A percentile compares a stretch with the other conserved stretches of the same genome.
phyloP scores from a whole-genome alignment of 2,797 vertebrate genomes.

The Sciurus carolinensis region DNA sequence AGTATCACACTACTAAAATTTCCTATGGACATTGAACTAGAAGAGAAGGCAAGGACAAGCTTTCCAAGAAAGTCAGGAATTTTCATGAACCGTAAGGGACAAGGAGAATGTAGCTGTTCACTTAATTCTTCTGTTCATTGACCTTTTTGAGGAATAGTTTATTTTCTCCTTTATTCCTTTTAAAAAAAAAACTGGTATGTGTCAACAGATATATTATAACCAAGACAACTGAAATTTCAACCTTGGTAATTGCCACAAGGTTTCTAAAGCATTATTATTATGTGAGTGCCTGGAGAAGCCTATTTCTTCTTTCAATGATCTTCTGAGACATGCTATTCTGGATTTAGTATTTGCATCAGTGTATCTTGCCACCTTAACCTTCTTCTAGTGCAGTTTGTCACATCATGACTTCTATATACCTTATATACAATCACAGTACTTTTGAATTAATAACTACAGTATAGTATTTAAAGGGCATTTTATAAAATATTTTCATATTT shows the following conservation, averaged over 20 bases:
- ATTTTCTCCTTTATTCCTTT: background rate
- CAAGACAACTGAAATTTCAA: background rate
- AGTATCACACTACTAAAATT: background rate
- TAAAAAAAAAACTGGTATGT: background rate
- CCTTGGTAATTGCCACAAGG: background rate
- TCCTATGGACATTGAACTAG: background rate
- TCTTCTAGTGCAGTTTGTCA: background rate
- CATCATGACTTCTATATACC: background rate
- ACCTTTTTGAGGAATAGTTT: background rate
- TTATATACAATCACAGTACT: background rate
- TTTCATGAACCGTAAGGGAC: background rate
- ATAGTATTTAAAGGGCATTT: background rate
- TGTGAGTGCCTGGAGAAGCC: background rate
- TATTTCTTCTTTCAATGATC: background rate
- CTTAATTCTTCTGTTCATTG: background rate
- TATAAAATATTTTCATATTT: background rate
- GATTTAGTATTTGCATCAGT: background rate
- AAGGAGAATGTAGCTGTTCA: background rate
- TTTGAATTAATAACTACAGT: background rate
- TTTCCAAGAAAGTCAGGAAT: background rate
- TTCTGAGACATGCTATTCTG: background rate
- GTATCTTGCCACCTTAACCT: background rate
- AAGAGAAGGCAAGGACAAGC: background rate
- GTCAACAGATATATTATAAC: background rate
- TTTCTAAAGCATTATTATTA: background rate